Conservation (phyloP, 2,888 invertebrate genomes). For the Limnephilus marmoratus region DNA sequence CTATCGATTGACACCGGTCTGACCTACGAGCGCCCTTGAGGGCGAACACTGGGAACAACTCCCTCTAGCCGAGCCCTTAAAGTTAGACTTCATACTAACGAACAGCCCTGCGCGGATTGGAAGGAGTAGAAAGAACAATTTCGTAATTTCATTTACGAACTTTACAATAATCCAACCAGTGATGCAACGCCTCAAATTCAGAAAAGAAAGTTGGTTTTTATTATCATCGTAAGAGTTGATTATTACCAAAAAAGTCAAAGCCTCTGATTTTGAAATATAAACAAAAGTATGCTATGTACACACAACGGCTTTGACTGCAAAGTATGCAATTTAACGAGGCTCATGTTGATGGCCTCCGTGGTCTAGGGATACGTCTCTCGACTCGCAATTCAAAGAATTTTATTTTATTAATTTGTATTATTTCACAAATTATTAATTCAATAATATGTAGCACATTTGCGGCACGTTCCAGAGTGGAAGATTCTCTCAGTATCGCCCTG, state of each 20-base stretch:
- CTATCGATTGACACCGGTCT: neutral
- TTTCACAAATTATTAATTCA: no score
- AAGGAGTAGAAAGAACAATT: neutral
- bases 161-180: neutral
- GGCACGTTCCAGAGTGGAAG: no score
- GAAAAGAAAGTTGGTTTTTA: neutral
- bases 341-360: no score
- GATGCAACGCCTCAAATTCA: neutral
- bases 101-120: neutral
- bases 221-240: neutral
- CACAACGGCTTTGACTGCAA: no score
- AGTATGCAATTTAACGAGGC: no score
- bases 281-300: neutral
- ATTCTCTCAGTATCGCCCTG: no score
- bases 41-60: neutral
- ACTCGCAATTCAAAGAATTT: no score
- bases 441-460: no score
- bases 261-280: neutral
- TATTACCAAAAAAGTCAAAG: neutral
- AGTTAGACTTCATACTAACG: neutral
- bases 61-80: neutral
- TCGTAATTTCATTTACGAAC: neutral
- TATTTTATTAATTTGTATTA: no score
- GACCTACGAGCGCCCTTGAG: constrained; percentile 16
- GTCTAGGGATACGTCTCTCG: no score